Evolutionary conservation across 2,113 vertebrate genomes (phyloP).

Genomic region (Microcebus griseorufus): DNA sequence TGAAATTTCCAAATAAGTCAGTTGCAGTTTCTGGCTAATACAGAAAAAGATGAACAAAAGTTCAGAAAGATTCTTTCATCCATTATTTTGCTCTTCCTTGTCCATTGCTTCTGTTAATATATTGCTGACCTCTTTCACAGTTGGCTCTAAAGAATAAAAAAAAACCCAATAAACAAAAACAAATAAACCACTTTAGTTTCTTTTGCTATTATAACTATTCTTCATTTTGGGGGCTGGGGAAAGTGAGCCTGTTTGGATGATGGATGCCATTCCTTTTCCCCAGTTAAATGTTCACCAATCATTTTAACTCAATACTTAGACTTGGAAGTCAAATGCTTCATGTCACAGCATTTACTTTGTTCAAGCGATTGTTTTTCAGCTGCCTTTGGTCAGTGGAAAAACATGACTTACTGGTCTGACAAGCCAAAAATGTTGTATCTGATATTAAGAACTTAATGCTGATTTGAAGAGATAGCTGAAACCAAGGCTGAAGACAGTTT

Average conservation of each 20-base stretch:
- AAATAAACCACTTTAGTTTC: constrained; percentile 78
- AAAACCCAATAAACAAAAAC: constrained; percentile 68
- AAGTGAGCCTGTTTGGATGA: constrained; percentile 80
- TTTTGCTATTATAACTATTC: constrained; percentile 87
- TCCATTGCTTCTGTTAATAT: constrained; percentile 90
- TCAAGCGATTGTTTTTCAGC: constrained; percentile 80
- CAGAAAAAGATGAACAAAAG: constrained; percentile 86
- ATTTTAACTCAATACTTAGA: constrained; percentile 78
- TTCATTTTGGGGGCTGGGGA: constrained; percentile 78
- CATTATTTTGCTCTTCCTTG: constrained; percentile 87
- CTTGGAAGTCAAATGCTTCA: constrained; percentile 80
- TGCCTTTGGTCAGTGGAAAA: constrained; percentile 80
- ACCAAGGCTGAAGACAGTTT: constrained; percentile 80
- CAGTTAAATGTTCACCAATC: constrained; percentile 75
- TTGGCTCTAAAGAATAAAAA: constrained; percentile 86
- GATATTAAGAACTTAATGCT: constrained; percentile 84
- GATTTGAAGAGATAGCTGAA: constrained; percentile 85
- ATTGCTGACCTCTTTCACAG: constrained; percentile 88
- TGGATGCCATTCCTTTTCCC: constrained; percentile 85
- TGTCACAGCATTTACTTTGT: constrained; percentile 81
- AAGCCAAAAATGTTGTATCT: constrained; percentile 92
- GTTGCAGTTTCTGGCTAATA: constrained; percentile 79
- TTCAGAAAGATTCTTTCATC: constrained; percentile 84
- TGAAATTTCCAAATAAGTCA: constrained; percentile 80
- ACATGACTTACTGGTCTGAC: constrained; percentile 83